These are phyloP conservation scores for Lottia gigantea DNA, from an alignment of 2,888 invertebrate species.

Conservation along the genomic window DNA sequence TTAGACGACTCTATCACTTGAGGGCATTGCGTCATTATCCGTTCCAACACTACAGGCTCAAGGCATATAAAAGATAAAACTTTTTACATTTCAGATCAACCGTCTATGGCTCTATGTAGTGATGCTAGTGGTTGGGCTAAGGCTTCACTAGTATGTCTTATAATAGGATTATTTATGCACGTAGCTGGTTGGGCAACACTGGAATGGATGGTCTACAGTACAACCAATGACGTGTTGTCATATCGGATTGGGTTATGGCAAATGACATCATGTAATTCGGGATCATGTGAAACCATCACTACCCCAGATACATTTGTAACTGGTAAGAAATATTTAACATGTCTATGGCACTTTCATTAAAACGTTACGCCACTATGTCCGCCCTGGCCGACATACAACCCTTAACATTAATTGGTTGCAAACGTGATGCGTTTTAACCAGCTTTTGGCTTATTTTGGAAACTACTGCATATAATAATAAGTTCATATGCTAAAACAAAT, in stretches of 20 bases:
- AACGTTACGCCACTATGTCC: no score
- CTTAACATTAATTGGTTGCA: no score
- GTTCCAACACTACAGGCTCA: no score
- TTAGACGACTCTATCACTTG: no score
- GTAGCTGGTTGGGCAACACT: slow-evolving; percentile 46
- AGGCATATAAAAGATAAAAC: no score
- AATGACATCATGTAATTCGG: slow-evolving; percentile 32
- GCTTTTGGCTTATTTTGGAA: no score
- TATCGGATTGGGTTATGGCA: slow-evolving; percentile 42
- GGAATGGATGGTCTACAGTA: slow-evolving; percentile 45
- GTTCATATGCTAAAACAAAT: no score
- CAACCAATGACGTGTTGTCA: slow-evolving; percentile 30
- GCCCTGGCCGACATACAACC: no score
- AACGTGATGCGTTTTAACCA: no score
- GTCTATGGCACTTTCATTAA: no score
- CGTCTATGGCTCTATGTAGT: slow-evolving; percentile 25
- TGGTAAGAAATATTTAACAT: not conserved
- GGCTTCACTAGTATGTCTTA: slow-evolving; percentile 35
- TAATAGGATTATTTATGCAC: slow-evolving; percentile 36
- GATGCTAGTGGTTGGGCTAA: slow-evolving; percentile 46
- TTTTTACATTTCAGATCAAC: not conserved
- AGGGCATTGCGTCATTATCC: no score
- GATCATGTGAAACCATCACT: slow-evolving; percentile 22
- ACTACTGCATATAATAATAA: no score
- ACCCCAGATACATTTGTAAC: slow-evolving; percentile 4